These are phyloP conservation scores for Agrotis clavis DNA, from an alignment of 2,888 invertebrate genomes.

Conservation along the genomic window DNA sequence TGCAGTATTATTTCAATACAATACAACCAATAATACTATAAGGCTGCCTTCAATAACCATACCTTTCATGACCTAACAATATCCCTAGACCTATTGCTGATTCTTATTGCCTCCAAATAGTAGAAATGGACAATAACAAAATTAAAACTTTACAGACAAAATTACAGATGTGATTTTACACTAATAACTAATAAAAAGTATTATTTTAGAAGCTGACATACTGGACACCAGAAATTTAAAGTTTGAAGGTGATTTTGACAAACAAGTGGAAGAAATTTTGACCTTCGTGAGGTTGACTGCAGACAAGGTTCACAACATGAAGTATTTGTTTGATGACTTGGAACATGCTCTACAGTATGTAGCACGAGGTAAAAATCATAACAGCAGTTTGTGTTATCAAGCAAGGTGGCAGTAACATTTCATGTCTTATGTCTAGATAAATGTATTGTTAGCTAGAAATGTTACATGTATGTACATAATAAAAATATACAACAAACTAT, in stretches of 20 bases:
- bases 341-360: conserved; percentile 72
- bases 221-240: conserved; percentile 65
- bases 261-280: conserved; percentile 80
- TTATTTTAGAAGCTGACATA: conserved; percentile 58
- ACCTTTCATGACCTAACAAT: neutral
- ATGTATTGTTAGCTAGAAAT: no score
- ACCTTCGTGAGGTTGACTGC: conserved; percentile 76
- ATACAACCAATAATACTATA: neutral
- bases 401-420: neutral
- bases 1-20: neutral
- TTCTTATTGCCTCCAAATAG: neutral
- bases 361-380: conserved; percentile 77
- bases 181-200: neutral
- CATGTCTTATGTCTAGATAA: no score
- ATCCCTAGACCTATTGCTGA: neutral
- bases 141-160: no score
- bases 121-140: neutral
- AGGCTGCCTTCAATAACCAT: neutral
- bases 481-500: no score
- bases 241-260: conserved; percentile 79
- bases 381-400: neutral
- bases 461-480: no score
- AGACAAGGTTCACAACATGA: conserved; percentile 75
- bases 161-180: no score
- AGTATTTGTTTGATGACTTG: conserved; percentile 77